Conservation (phyloP, 2,113 vertebrate genomes). For the Leuciscus idus region DNA sequence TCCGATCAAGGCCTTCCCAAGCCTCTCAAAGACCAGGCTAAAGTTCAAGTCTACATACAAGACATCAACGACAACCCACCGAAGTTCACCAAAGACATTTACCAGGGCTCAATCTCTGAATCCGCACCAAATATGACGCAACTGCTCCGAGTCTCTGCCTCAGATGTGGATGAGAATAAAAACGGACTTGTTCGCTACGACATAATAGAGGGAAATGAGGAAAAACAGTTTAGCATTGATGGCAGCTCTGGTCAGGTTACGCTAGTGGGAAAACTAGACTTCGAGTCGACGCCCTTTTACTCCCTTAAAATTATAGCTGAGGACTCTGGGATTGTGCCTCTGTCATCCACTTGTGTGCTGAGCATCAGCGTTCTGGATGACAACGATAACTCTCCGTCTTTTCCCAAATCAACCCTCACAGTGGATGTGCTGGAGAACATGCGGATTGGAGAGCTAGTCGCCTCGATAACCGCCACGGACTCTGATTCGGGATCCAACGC, state of each 20-base stretch:
- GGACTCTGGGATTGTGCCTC: conserved; percentile 80
- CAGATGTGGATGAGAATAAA: conserved; percentile 91
- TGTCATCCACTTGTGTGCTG: conserved; percentile 89
- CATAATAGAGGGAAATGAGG: conserved; percentile 89
- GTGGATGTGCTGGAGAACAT: conserved; percentile 95
- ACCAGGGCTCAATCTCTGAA: conserved; percentile 94
- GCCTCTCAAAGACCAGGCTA: conserved; percentile 92
- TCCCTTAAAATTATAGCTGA: conserved; percentile 89
- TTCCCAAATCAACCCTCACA: conserved; percentile 85
- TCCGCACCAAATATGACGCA: conserved; percentile 89
- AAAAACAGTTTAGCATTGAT: conserved; percentile 88
- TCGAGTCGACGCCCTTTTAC: conserved; percentile 88
- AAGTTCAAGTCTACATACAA: conserved; percentile 91
- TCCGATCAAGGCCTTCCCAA: conserved; percentile 95
- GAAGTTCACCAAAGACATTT: conserved; percentile 94
- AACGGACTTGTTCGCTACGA: conserved; percentile 90
- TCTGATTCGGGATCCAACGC: conserved; percentile 92
- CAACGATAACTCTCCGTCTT: conserved; percentile 94
- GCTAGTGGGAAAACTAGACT: conserved; percentile 89
- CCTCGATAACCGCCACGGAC: conserved; percentile 91
- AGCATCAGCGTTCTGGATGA: conserved; percentile 91
- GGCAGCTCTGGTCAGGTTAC: conserved; percentile 88
- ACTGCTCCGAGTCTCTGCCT: conserved; percentile 91
- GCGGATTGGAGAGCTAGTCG: conserved; percentile 93
- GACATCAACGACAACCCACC: conserved; percentile 97